Percentiles rank a stretch among this genome's conserved stretches.
Conservation (phyloP, 2,797 vertebrate genomes). For the Taenioides sp. region DNA sequence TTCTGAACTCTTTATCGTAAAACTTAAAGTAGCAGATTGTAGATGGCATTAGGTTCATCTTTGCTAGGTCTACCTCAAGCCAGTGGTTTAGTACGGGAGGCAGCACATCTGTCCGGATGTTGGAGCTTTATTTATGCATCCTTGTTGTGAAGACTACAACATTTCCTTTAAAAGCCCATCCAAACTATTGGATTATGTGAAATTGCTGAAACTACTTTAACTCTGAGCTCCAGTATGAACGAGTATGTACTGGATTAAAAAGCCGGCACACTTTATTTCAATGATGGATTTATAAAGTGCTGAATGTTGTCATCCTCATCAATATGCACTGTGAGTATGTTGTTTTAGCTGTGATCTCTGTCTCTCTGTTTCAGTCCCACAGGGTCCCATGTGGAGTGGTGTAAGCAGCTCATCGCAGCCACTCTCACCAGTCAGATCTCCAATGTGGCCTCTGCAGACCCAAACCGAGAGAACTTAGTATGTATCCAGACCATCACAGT, state of each 20-base stretch:
- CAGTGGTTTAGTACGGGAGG: background rate
- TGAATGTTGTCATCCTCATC: background rate
- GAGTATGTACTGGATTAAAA: no score
- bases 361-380: slow-evolving; percentile 80
- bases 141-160: background rate
- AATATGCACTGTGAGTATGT: background rate
- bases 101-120: background rate
- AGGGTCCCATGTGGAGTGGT: slow-evolving; percentile 97
- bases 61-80: background rate
- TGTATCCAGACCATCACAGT: background rate
- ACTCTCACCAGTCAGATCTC: slow-evolving; percentile 96
- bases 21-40: background rate
- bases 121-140: background rate
- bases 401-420: slow-evolving; percentile 96
- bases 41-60: background rate
- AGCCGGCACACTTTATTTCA: background rate
- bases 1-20: background rate
- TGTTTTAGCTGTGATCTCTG: background rate
- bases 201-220: no score
- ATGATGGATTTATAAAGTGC: background rate
- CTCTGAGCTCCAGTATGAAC: no score
- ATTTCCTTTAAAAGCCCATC: no score
- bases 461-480: slow-evolving; percentile 87
- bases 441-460: slow-evolving; percentile 71
- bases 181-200: no score